Evolutionary conservation across 2,888 invertebrate genomes (phyloP), one percentile per base, ranked within the genome.

Genomic region (Fragum sueziense): DNA sequence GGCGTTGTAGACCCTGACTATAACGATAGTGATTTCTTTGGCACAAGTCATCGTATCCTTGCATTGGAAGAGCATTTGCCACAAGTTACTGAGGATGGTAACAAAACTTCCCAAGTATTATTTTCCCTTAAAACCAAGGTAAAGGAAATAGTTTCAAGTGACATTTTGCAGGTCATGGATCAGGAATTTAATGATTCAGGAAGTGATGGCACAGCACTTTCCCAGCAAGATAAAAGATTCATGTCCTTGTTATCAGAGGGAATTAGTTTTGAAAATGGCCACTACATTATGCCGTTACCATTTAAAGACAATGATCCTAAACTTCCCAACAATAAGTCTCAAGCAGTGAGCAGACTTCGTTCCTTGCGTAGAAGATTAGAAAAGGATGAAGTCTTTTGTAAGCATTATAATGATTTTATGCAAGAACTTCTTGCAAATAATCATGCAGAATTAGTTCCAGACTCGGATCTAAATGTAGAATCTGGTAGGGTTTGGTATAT

Each of bases 361-460:
- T 27, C 37, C 51, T 31, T 73, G n/a, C n/a, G 29, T 25, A 37
- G 29, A 29, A 14, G 61, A 20, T 41, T 65, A 22, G 25, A 3
- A 29, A 27, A 27, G 14, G 76, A 81, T 29, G 1, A 34, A 2
- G 37, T 20, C 1, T 76, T 41, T 20, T 14, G 34, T 14, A 4
- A 69, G 4, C 70, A 73, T 59, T 75, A 80, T 51, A 31, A 1
- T 67, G 17, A 17, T 0, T 79, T 78, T 47, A 75, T 80, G 71
- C 3, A 47, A 0, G 62, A 62, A 0, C 68, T 83, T 25, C 17
- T 81, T 14, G 57, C 47, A 27, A 70, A 69, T 14, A 76, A 67
- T 22, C 62, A 78, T 72, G 72, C 72, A 20, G 77, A 77, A 41
- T 57, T 33, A 25, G 69, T 75, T 22, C 20, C n/a, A 29, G 59